These are phyloP conservation scores for Merodon equestris DNA, from an alignment of 2,888 invertebrate genomes.

Conservation along the genomic window DNA sequence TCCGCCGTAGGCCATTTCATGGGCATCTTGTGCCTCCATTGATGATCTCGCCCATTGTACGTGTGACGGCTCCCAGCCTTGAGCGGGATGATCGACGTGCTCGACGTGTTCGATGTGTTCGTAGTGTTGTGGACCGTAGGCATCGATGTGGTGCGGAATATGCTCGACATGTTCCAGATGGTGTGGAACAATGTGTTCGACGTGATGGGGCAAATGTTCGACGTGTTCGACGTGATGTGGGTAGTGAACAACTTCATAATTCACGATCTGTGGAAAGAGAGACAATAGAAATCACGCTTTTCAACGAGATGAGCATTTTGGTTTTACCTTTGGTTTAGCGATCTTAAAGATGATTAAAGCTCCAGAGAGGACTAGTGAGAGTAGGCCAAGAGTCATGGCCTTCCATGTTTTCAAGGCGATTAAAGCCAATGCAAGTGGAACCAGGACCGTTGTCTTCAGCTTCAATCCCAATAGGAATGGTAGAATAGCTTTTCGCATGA, in stretches of 20 bases:
- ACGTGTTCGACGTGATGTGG: constrained; percentile 80
- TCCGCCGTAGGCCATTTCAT: constrained; percentile 77
- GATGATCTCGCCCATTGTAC: constrained; percentile 83
- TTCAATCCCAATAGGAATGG: constrained; percentile 92
- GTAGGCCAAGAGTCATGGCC: constrained; percentile 89
- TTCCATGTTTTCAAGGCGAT: constrained; percentile 95
- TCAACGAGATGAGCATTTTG: no score
- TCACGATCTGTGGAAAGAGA: constrained; percentile 81
- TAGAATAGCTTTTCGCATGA: constrained; percentile 90
- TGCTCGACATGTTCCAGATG: constrained; percentile 76
- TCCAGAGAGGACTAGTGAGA: constrained; percentile 90
- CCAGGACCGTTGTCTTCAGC: constrained; percentile 90
- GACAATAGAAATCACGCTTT: background rate
- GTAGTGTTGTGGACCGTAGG: constrained; percentile 74
- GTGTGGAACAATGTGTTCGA: constrained; percentile 48
- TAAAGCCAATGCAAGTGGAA: constrained; percentile 88
- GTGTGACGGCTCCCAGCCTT: constrained; percentile 79
- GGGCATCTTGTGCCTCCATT: constrained; percentile 78
- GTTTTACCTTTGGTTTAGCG: constrained; percentile 88
- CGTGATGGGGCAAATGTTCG: constrained; percentile 78
- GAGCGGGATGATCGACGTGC: constrained; percentile 79
- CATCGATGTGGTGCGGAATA: constrained; percentile 74
- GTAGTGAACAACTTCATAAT: constrained; percentile 92
- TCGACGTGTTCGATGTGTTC: constrained; percentile 79
- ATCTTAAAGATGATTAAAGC: constrained; percentile 92